These are phyloP conservation scores for Drosophila formosana DNA, from an alignment of 2,888 invertebrate genomes.

Conservation along the genomic window DNA sequence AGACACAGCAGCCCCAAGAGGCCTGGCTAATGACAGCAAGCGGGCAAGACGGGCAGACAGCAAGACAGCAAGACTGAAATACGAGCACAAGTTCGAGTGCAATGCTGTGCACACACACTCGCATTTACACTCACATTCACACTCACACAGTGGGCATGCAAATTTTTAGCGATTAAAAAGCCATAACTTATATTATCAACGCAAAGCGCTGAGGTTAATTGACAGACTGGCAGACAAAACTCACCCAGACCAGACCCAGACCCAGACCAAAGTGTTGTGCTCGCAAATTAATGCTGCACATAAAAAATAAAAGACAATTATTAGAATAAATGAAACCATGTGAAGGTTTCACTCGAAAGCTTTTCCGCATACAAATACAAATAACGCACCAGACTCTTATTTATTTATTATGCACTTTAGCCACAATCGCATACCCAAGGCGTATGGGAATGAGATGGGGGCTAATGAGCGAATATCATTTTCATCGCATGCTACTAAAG, in stretches of 20 bases:
- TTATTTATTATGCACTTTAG: constrained; percentile 27
- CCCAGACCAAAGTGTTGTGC: constrained; percentile 38
- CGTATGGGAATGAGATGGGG: constrained; percentile 8
- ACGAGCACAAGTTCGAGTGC: constrained; percentile 67
- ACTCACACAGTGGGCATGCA: constrained; percentile 58
- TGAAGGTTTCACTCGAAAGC: constrained; percentile 70
- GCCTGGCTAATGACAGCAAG: constrained; percentile 59
- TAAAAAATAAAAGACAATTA: constrained; percentile 73
- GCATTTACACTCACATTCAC: constrained; percentile 4
- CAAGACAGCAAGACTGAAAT: constrained; percentile 58
- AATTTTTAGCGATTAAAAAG: constrained; percentile 82
- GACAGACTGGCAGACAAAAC: constrained; percentile 73
- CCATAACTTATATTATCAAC: constrained; percentile 83
- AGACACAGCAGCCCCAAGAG: constrained; percentile 20
- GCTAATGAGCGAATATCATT: background rate
- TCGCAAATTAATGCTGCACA: constrained; percentile 68
- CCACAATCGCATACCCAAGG: constrained; percentile 3
- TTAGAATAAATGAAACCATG: constrained; percentile 73
- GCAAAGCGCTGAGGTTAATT: constrained; percentile 79
- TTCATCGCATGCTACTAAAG: too few species aligned
- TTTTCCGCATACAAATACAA: constrained; percentile 66
- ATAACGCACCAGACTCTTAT: constrained; percentile 9
- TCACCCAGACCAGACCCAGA: constrained; percentile 55
- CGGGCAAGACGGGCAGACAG: constrained; percentile 29
- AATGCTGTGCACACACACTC: constrained; percentile 28